phyloP scores from a whole-genome alignment of 2,888 invertebrate genomes.

The Chelonus formosanus region DNA sequence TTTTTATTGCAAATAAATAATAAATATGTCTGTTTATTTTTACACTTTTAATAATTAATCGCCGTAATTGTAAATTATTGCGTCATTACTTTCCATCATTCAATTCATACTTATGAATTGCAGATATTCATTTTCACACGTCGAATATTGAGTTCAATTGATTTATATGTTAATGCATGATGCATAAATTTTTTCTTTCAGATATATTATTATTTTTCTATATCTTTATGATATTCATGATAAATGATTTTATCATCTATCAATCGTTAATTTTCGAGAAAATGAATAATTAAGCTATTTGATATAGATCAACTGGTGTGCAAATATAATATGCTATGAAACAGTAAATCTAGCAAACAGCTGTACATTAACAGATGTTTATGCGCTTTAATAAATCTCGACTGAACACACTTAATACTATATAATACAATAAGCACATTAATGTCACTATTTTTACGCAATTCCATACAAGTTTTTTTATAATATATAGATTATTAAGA shows the following conservation, averaged over 20 bases:
- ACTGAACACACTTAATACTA: slow-evolving; percentile 57
- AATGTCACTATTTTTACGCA: slow-evolving; percentile 53
- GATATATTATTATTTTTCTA: no score
- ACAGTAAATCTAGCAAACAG: slow-evolving; percentile 44
- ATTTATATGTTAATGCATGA: no score
- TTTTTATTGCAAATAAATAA: slow-evolving; percentile 27
- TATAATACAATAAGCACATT: slow-evolving; percentile 59
- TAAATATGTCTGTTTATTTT: slow-evolving; percentile 16
- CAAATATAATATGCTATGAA: slow-evolving; percentile 20
- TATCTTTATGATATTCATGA: no score
- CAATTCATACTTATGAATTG: no score
- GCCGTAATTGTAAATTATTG: no score
- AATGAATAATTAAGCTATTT: slow-evolving; percentile 4
- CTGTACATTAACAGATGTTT: slow-evolving; percentile 55
- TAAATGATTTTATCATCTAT: no score
- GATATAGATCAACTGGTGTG: slow-evolving; percentile 6
- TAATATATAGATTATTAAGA: slow-evolving; percentile 54
- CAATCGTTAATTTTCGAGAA: neutral
- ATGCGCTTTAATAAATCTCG: slow-evolving; percentile 46
- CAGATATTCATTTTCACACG: no score
- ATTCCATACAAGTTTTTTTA: slow-evolving; percentile 56
- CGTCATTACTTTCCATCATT: no score
- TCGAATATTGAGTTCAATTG: no score
- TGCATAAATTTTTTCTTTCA: no score
- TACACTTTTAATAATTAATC: no score